These are phyloP conservation scores for Tiliacea citrago DNA, from an alignment of 2,888 invertebrate species.

Conservation along the genomic window DNA sequence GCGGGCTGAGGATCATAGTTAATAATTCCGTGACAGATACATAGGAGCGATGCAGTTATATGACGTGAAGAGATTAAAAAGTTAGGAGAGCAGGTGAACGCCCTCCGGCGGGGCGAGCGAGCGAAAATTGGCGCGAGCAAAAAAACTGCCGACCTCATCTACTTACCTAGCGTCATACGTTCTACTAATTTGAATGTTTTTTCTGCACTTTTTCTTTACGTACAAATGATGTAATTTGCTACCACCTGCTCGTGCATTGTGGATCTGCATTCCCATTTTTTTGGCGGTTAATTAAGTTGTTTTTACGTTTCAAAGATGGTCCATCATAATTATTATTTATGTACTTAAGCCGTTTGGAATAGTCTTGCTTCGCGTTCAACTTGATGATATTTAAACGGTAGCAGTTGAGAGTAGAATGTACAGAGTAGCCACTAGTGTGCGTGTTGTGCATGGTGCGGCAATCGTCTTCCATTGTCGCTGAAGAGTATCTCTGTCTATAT, in stretches of 20 bases:
- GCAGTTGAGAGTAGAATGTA: constrained; percentile 19
- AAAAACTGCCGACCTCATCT: constrained; percentile 63
- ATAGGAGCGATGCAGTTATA: constrained; percentile 55
- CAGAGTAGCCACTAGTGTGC: constrained; percentile 29
- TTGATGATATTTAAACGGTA: constrained; percentile 26
- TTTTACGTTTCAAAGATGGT: constrained; percentile 18
- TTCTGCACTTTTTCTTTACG: constrained; percentile 55
- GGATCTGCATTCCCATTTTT: constrained; percentile 38
- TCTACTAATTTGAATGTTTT: constrained; percentile 55
- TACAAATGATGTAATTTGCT: constrained; percentile 54
- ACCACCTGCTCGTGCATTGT: constrained; percentile 41
- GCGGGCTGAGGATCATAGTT: constrained; percentile 27
- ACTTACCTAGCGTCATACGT: constrained; percentile 50
- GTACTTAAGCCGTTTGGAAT: not conserved
- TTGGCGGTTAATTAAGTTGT: constrained; percentile 19
- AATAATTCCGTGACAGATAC: constrained; percentile 47
- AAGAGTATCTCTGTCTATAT: constrained; percentile 55
- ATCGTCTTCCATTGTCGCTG: constrained; percentile 64
- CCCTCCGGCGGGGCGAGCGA: constrained; percentile 65
- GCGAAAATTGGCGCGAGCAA: constrained; percentile 69
- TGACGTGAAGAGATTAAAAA: constrained; percentile 76
- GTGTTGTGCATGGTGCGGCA: constrained; percentile 34
- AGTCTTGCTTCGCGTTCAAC: constrained; percentile 1
- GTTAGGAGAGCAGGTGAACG: constrained; percentile 74
- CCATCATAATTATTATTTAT: not conserved